Evolutionary conservation across 2,113 vertebrate genomes (phyloP).

Genomic region (Drymodes brunneopygia): DNA sequence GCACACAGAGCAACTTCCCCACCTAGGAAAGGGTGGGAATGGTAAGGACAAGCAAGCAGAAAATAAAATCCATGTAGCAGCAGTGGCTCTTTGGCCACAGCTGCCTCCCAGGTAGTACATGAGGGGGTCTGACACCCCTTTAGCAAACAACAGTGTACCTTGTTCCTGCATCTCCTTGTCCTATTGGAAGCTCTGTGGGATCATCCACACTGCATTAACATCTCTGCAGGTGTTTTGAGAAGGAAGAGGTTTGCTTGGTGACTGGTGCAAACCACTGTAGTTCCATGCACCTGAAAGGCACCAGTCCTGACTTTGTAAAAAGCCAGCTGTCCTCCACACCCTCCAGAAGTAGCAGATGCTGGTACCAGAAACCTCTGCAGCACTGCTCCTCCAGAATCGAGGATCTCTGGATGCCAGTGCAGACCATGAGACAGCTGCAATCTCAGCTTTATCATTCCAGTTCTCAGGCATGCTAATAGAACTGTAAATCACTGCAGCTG

Average conservation of each 20-base stretch:
- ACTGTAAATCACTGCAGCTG: not conserved
- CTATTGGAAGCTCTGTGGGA: not conserved
- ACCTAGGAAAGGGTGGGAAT: not conserved
- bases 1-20: not conserved
- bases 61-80: not conserved
- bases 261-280: not conserved
- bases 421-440: not conserved
- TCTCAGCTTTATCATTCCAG: not conserved
- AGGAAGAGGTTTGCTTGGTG: not conserved
- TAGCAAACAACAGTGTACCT: not conserved
- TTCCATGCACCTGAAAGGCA: not conserved
- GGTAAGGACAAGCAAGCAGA: not conserved
- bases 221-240: not conserved
- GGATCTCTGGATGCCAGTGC: not conserved
- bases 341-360: not conserved
- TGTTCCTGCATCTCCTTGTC: fast-evolving
- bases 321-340: not conserved
- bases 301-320: not conserved
- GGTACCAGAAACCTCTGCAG: not conserved
- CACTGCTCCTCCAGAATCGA: not conserved
- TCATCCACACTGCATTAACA: too few species aligned
- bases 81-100: not conserved
- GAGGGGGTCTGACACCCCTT: not conserved
- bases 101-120: not conserved
- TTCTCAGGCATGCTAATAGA: not conserved